Percentiles rank a stretch among this genome's conserved stretches.
Evolutionary conservation across 2,888 invertebrate species (phyloP).

Genomic region (Hirtodrosophila cameraria): DNA sequence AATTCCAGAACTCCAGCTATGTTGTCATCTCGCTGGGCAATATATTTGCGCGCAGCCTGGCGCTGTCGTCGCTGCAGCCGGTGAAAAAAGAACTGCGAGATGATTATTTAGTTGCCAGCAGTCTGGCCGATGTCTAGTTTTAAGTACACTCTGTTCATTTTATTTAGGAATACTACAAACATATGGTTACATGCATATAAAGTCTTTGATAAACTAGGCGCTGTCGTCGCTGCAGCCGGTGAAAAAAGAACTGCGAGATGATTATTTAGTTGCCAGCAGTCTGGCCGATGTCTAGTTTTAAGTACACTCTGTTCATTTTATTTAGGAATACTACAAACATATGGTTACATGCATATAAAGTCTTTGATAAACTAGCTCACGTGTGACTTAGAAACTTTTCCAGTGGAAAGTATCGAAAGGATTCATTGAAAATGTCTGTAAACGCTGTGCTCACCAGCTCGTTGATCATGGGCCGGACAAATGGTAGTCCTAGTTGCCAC

Average conservation of each 20-base stretch:
- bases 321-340: constrained; percentile 27
- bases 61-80: constrained; percentile 52
- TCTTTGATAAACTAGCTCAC: constrained; percentile 51
- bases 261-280: constrained; percentile 61
- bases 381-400: constrained; percentile 86
- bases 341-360: constrained; percentile 25
- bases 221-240: constrained; percentile 49
- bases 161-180: constrained; percentile 28
- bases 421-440: constrained; percentile 91
- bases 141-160: constrained; percentile 13
- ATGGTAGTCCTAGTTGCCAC: constrained; percentile 92
- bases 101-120: constrained; percentile 60
- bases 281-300: constrained; percentile 67
- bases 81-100: constrained; percentile 34
- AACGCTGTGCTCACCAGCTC: constrained; percentile 93
- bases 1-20: constrained; percentile 88
- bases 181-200: constrained; percentile 24
- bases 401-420: constrained; percentile 90
- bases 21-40: constrained; percentile 87
- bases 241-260: constrained; percentile 35
- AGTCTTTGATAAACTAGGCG: constrained; percentile 52
- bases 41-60: constrained; percentile 75
- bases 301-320: constrained; percentile 21
- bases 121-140: constrained; percentile 66
- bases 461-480: constrained; percentile 91